A percentile compares a stretch with the other conserved stretches of the same genome.
phyloP scores from a whole-genome alignment of 2,888 invertebrate genomes.

The Orthonevra nobilis region DNA sequence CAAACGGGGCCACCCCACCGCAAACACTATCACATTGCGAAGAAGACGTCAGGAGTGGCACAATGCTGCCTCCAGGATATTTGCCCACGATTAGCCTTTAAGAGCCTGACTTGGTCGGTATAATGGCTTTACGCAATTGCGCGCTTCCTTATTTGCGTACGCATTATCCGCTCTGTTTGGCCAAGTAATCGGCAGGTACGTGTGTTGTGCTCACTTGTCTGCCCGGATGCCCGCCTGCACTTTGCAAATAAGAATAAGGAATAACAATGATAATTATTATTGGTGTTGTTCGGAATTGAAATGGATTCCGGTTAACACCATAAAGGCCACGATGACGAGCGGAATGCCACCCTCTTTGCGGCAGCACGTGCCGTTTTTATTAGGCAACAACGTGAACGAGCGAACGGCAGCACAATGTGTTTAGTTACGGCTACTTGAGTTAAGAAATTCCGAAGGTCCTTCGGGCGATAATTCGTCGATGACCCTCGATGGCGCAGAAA shows the following conservation, averaged over 20 bases:
- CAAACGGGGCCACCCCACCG: constrained; percentile 57
- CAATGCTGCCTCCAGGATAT: constrained; percentile 71
- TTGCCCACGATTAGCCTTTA: constrained; percentile 72
- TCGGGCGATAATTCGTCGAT: constrained; percentile 40
- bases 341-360: constrained; percentile 49
- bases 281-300: constrained; percentile 64
- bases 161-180: constrained; percentile 66
- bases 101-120: constrained; percentile 62
- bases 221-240: constrained; percentile 57
- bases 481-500: constrained; percentile 42
- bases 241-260: constrained; percentile 49
- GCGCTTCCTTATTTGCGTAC: constrained; percentile 70
- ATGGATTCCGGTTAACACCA: constrained; percentile 70
- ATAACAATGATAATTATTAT: constrained; percentile 68
- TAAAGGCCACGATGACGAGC: constrained; percentile 67
- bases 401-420: constrained; percentile 21
- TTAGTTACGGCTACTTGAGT: constrained; percentile 60
- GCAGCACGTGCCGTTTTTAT: constrained; percentile 67
- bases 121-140: constrained; percentile 68
- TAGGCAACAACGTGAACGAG: constrained; percentile 50
- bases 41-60: constrained; percentile 31
- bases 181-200: constrained; percentile 63
- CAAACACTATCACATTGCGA: constrained; percentile 41
- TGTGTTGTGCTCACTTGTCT: constrained; percentile 60
- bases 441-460: constrained; percentile 57